Percentiles rank a stretch among this genome's conserved stretches.
phyloP scores from a whole-genome alignment of 2,797 vertebrate genomes.

The Anolis apletophallus region DNA sequence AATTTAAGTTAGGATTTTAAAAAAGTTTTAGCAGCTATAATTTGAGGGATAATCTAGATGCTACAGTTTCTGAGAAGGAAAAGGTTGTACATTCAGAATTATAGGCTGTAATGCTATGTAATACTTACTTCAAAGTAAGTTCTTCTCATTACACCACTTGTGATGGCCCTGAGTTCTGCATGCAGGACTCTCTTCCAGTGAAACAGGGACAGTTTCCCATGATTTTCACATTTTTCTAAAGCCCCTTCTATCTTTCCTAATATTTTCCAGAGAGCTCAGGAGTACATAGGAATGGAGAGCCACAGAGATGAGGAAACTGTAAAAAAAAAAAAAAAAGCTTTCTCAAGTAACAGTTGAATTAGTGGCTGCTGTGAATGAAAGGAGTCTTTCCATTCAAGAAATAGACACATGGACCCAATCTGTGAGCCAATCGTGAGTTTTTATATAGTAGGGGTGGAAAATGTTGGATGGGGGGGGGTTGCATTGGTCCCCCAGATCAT shows the following conservation, averaged over 20 bases:
- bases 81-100: not conserved
- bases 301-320: not conserved
- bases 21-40: not conserved
- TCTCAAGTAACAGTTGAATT: no score
- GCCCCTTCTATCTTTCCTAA: not conserved
- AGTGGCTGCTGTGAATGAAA: not conserved
- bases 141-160: not conserved
- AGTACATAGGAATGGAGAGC: not conserved
- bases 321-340: no score
- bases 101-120: not conserved
- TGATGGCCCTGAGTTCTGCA: not conserved
- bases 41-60: not conserved
- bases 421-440: not conserved
- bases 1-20: not conserved
- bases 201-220: not conserved
- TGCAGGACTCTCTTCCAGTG: not conserved
- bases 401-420: not conserved
- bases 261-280: no score
- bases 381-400: not conserved
- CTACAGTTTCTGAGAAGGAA: not conserved
- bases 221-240: not conserved
- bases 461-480: no score
- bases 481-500: no score
- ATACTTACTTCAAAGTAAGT: not conserved
- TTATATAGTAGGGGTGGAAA: not conserved